These are phyloP conservation scores for Porites evermanni DNA, from an alignment of 92 coral and sea anemone genomes.

Conservation along the genomic window DNA sequence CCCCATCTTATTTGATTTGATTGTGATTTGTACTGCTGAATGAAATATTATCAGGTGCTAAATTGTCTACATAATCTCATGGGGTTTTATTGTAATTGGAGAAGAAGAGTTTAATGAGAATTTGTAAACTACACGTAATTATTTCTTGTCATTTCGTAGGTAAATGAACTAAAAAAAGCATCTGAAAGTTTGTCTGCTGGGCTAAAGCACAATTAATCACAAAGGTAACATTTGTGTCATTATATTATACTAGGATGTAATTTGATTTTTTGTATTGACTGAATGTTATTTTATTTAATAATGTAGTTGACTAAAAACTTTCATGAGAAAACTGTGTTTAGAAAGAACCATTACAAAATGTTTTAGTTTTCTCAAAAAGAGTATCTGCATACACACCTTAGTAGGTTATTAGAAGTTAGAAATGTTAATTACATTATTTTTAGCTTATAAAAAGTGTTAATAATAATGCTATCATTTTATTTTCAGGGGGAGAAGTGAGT, in stretches of 20 bases:
- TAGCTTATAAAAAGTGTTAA: neutral
- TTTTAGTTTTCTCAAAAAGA: neutral
- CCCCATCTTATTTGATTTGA: neutral
- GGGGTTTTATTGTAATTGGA: neutral
- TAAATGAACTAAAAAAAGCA: conserved; percentile 13
- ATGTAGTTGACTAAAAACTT: neutral
- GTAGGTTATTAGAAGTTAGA: neutral
- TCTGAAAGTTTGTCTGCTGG: conserved; percentile 15
- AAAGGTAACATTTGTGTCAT: conserved; percentile 2
- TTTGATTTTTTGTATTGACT: neutral
- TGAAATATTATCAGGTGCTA: neutral
- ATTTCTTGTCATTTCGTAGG: conserved; percentile 12
- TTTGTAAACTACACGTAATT: neutral
- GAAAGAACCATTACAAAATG: neutral
- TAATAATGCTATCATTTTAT: too few species aligned
- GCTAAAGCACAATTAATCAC: conserved; percentile 9
- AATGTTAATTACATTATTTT: neutral
- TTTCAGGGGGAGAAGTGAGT: too few species aligned
- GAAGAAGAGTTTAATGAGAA: conserved; percentile 5
- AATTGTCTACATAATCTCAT: conserved; percentile 2
- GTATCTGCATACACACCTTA: neutral
- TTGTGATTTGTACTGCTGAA: neutral
- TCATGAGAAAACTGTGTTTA: neutral
- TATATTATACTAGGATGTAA: conserved; percentile 1
- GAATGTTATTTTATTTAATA: neutral